These are phyloP conservation scores for Colossoma macropomum DNA, from an alignment of 2,113 vertebrate genomes.

Conservation along the genomic window DNA sequence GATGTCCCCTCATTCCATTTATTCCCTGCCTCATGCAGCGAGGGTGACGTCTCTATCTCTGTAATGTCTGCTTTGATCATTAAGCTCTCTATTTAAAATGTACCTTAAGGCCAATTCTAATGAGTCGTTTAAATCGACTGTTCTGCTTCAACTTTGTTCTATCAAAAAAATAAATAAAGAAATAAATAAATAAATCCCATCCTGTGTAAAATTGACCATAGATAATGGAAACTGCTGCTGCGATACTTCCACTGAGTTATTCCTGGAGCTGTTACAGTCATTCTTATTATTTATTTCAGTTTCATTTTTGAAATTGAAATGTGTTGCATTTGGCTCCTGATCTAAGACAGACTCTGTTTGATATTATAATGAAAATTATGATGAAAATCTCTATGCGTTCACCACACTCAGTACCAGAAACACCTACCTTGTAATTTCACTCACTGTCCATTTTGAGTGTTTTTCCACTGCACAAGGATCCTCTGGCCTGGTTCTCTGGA, in stretches of 20 bases:
- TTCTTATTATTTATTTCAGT: neutral
- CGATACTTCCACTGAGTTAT: neutral
- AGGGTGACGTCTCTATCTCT: neutral
- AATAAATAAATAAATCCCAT: too few species aligned
- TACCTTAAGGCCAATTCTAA: constrained; percentile 17
- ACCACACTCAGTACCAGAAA: too few species aligned
- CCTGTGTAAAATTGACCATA: neutral
- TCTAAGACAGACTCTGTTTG: neutral
- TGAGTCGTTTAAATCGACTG: constrained; percentile 4
- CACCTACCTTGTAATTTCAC: too few species aligned
- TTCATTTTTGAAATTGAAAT: neutral
- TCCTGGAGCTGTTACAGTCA: neutral
- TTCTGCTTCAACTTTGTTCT: neutral
- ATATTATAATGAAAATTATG: neutral
- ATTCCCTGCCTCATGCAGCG: constrained; percentile 11
- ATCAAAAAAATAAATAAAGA: too few species aligned
- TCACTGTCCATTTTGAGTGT: too few species aligned
- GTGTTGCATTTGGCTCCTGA: neutral
- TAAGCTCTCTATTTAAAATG: constrained; percentile 20
- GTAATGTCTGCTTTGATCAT: constrained; percentile 43
- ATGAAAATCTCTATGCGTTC: too few species aligned
- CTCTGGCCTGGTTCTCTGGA: too few species aligned
- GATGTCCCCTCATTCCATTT: neutral
- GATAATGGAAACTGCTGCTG: neutral
- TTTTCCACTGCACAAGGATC: too few species aligned